Evolutionary conservation across 2,797 vertebrate species (phyloP), one percentile per base, ranked within the genome.

Genomic region (Sebastolobus alascanus): DNA sequence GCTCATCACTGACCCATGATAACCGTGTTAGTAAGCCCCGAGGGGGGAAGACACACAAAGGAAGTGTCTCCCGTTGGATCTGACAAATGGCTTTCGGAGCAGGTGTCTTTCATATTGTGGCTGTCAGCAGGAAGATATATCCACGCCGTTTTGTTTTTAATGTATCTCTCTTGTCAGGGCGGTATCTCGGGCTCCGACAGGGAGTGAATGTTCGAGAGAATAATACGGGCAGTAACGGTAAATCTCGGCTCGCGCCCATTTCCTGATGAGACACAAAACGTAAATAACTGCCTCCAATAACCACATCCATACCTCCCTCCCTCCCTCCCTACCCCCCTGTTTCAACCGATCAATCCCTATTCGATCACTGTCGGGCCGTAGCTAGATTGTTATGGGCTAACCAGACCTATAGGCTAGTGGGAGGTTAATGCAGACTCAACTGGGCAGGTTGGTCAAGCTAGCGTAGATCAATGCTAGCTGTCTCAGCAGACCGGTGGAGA

Each of bases 91-190:
- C 77, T 75, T 80, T 74, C 43, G 40, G 54, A 90, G 88, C 83
- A 88, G 85, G 78, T 94, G 90, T 84, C 82, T 86, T 76, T 89
- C 86, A 86, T 78, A 84, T 88, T 85, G 82, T 10, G 59, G 52
- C 78, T 81, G 85, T 90, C 86, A 75, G 75, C 5, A 5, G n/a
- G 54, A 89, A n/a, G 80, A 90, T 91, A 71, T 85, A 91, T 78
- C 64, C 38, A 33, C 63, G 69, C 6, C 8, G 10, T 83, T 93
- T 90, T 79, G 77, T 86, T 84, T 87, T 91, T 84, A 89, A 87
- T 86, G 79, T 78, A 66, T 88, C 79, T 84, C 50, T 80, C 78
- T 77, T n/a, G 68, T 70, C 68, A 73, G 64, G 38, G 43, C 43
- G 0, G 4, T 81, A 77, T 86, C 77, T 87, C 84, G 63, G 72